phyloP scores from a whole-genome alignment of 2,113 vertebrate species.

The Anolis sagrei region DNA sequence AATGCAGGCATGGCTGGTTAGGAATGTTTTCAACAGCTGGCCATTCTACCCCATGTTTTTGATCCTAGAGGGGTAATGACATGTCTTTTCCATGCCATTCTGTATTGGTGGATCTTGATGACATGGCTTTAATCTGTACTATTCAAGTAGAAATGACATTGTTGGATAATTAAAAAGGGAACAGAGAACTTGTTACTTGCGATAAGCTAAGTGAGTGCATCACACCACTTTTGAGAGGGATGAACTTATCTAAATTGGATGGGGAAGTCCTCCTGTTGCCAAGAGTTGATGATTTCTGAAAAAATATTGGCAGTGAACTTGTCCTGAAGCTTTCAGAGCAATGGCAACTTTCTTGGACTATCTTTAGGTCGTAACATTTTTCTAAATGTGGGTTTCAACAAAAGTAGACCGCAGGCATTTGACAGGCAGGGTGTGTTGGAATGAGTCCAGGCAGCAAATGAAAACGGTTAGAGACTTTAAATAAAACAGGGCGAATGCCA shows the following conservation, averaged over 20 bases:
- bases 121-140: neutral
- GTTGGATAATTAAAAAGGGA: neutral
- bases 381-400: neutral
- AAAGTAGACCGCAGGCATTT: neutral
- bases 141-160: neutral
- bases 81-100: neutral
- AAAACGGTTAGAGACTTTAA: neutral
- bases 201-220: neutral
- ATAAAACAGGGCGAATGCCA: neutral
- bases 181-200: neutral
- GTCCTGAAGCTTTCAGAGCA: neutral
- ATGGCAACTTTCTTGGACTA: neutral
- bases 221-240: neutral
- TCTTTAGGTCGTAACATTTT: neutral
- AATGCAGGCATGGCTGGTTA: no score
- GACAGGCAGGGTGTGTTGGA: neutral
- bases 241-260: neutral
- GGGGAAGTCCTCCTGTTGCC: neutral
- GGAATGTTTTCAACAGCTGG: slow-evolving; percentile 22
- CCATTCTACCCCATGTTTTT: neutral
- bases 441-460: neutral
- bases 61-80: neutral
- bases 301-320: neutral
- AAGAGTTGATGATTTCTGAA: no score
- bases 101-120: slow-evolving; percentile 21